Evolutionary conservation across 2,797 vertebrate genomes (phyloP), one percentile per base, ranked within the genome.

Genomic region (Tokudaia muenninki): DNA sequence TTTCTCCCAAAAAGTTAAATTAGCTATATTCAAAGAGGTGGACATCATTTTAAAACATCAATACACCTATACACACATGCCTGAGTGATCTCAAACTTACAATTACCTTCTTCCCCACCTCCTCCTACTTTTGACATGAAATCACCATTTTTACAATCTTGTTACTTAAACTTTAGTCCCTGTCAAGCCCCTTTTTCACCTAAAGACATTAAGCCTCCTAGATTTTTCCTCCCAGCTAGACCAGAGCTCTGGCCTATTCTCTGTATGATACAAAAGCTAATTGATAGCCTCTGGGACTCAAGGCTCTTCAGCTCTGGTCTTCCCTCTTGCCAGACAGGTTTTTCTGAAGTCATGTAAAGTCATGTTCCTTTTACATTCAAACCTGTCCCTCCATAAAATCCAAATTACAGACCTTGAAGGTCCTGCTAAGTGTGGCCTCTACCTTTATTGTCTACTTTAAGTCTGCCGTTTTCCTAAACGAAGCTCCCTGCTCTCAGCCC

Each of bases 291-390:
- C 82, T 90, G 65, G 79, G 34, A 90, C 44, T 50, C 70, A 13
- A 16, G 26, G 59, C 55, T 95, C 29, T 41, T 89, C 88, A 12
- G 2, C 37, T 86, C 41, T 37, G 52, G 74, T 80, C 41, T 86
- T 50, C 52, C 19, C 29, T 92, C 87, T 89, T 87, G 90, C 74
- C 86, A 97, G 86, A 97, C 96, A 63, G 96, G 97, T 97, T 97
- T 88, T 96, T 94, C 80, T 65, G 24, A 59, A 93, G 24, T 96
- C 91, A 1, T 84, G 91, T 95, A 75, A 92, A 81, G 84, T 94
- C 97, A 93, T 70, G 87, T 91, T 94, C 29, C 82, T 95, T 92
- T 86, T 47, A n/a, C 19, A 74, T 24, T 84, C 75, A 83, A 93
- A 63, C 72, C 65, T 74, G 95, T 94, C 81, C 97, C 82, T 92